Evolutionary conservation across 2,113 vertebrate genomes (phyloP), one percentile per base, ranked within the genome.

Genomic region (Mohoua ochrocephala): DNA sequence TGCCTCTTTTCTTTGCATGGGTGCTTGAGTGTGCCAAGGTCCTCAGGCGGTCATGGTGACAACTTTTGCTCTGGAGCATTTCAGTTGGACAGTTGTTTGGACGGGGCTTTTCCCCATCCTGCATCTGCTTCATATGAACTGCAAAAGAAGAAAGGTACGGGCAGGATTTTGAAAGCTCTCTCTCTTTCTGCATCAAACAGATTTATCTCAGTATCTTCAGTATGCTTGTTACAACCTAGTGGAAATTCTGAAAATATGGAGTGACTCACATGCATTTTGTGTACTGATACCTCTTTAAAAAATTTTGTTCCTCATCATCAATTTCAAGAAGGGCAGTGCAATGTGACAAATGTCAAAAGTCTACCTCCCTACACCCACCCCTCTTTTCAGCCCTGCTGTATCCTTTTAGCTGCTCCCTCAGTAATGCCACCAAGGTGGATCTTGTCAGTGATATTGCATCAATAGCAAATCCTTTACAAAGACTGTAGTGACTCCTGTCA

Each of bases 11-110:
- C 28, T 90, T 78, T 89, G 44, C 22, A 50, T 2, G 4, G 10
- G 10, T 71, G 24, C 71, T 78, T 0, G 0, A 26, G 44, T n/a
- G 41, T 64, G 31, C 35, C 56, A 52, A 27, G 13, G 13, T 67
- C 31, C 26, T 76, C 44, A 74, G 27, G 24, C 5, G 15, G 24
- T 67, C 85, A 30, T 0, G 2, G 26, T 61, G 35, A 24, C n/a
- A 24, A 35, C 31, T 57, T 63, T 49, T 30, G 21, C 14, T 89
- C 28, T 61, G 41, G 9, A 22, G 8, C 7, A 39, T 79, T 87
- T 79, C 47, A 47, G 19, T 9, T 3, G 1, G n/a, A 19, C 26
- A 9, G 21, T 37, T 84, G 37, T 64, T 82, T 74, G 45, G 23
- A 10, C 24, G 67, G 65, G 47, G 57, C 35, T 87, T 52, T 17